Base-by-base conservation (phyloP, 2,113 vertebrate species). In the Melanerpes formicivorus region DNA sequence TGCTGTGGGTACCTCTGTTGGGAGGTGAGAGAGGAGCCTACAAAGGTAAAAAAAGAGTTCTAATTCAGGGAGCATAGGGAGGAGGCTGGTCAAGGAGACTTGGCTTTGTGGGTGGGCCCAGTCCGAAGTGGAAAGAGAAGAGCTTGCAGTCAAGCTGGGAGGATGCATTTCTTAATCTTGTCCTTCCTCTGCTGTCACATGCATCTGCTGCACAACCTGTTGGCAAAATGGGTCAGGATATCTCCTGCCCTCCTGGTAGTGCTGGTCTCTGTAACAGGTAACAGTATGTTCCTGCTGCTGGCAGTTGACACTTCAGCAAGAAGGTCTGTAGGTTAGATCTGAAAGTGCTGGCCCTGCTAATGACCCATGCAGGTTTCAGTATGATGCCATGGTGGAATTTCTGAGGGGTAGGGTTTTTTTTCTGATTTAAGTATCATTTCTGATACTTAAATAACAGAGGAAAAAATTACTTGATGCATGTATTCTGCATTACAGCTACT, bases 331-430 rank as follows among this genome's bases (percentile, higher is more conserved):
- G 75, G 72, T 10, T 71, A 56, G 42, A 50, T 60, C 64, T 34
- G n/a, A 50, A 75, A 83, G 25, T 6, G 11, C 48, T 62, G 64
- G 10, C 29, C 25, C 67, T 71, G 48, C 27, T 94, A 78, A 84
- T 87, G 84, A 77, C 32, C 86, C 60, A 3, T 65, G 63, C 56
- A 74, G 60, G 84, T 93, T 94, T 96, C 87, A 32, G 55, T 94
- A 85, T 89, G 95, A 93, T 90, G 64, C 84, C 52, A 29, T 27
- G 2, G 46, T 78, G 78, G 80, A 92, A 95, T 92, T 90, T 93
- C 70, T 86, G 60, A 77, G 59, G 8, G 8, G 18, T 27, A 18
- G 37, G 22, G 54, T 46, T 85, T 75, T 52, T 83, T 75, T 27
- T 40, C 40, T 40, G 40, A 40, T 40, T 40, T 40, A 40, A 40